Percentiles rank a stretch among this genome's conserved stretches.
phyloP scores from a whole-genome alignment of 2,113 vertebrate genomes.

The Herpetotheres cachinnans region DNA sequence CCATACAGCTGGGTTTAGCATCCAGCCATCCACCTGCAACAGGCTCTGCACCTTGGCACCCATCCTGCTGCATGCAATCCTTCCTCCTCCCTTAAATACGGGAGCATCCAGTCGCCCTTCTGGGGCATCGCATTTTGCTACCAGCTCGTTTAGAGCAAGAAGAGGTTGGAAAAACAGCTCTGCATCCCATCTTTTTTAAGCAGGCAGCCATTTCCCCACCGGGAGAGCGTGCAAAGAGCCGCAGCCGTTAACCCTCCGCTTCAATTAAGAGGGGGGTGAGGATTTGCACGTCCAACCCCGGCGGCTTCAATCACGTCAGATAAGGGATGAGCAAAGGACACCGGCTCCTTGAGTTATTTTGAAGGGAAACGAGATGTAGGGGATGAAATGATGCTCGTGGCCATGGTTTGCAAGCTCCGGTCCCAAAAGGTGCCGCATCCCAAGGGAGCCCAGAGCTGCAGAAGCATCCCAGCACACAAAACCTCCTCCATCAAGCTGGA shows the following conservation, averaged over 20 bases:
- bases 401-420: fast-evolving
- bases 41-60: not conserved
- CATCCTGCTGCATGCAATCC: not conserved
- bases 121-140: not conserved
- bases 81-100: not conserved
- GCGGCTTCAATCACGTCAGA: not conserved
- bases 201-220: not conserved
- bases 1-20: not conserved
- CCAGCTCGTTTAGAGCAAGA: not conserved
- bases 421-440: not conserved
- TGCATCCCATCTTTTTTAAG: not conserved
- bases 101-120: not conserved
- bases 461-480: not conserved
- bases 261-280: not conserved
- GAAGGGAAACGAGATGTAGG: not conserved
- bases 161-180: not conserved
- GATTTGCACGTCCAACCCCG: not conserved
- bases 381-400: not conserved
- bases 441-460: fast-evolving
- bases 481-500: not conserved
- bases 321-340: not conserved
- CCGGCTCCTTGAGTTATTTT: not conserved
- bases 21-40: not conserved
- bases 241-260: not conserved
- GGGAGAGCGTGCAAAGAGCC: not conserved